phyloP scores from a whole-genome alignment of 2,888 invertebrate species.

The Pachymerium ferrugineum region DNA sequence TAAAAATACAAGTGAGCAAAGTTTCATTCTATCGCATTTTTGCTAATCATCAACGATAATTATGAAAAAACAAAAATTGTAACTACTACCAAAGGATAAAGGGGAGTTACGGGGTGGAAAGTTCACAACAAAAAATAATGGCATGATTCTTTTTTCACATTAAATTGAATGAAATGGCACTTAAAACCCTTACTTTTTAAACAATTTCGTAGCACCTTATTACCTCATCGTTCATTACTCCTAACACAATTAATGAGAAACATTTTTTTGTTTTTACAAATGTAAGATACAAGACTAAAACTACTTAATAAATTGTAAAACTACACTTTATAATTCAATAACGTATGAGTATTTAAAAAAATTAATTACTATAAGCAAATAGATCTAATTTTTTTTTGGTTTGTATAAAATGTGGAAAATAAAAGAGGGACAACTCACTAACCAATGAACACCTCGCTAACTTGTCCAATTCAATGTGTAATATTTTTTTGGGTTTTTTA shows the following conservation, averaged over 20 bases:
- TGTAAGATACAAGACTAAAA: neutral
- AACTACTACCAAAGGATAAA: neutral
- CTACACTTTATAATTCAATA: neutral
- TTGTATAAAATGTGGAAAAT: neutral
- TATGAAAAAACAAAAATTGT: neutral
- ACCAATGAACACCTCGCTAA: neutral
- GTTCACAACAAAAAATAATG: slow-evolving; percentile 2
- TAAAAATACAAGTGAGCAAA: neutral
- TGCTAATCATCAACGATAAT: neutral
- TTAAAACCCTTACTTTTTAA: neutral
- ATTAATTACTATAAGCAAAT: neutral
- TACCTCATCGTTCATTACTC: neutral
- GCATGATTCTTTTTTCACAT: neutral
- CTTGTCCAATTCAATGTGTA: neutral
- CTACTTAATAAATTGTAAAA: slow-evolving; percentile 21
- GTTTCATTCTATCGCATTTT: neutral
- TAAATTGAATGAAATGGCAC: slow-evolving; percentile 1
- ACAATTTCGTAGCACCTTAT: neutral
- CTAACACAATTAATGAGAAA: neutral
- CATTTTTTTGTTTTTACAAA: neutral
- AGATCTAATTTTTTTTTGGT: neutral
- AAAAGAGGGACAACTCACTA: neutral
- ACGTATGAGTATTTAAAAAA: slow-evolving; percentile 5
- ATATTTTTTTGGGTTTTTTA: neutral
- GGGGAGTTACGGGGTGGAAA: neutral